Evolutionary conservation across 2,888 invertebrate species (phyloP).

Genomic region (Coremacera marginata): DNA sequence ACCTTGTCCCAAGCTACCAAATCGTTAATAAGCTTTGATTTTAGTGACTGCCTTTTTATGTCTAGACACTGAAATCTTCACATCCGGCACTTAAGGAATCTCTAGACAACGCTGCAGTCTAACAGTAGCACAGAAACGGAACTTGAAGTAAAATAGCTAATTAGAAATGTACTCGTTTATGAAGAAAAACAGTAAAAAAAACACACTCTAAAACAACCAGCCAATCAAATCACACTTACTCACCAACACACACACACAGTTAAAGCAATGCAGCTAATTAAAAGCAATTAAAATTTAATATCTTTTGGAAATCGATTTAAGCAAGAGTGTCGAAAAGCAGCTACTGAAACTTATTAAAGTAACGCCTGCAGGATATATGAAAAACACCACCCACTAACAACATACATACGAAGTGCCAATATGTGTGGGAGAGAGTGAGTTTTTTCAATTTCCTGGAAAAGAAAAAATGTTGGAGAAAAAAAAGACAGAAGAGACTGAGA

Average conservation of each 20-base stretch:
- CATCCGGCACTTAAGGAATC: too few species aligned
- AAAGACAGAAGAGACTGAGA: too few species aligned
- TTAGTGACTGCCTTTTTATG: too few species aligned
- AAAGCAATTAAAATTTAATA: slow-evolving; percentile 31
- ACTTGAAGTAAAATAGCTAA: too few species aligned
- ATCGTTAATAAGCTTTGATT: too few species aligned
- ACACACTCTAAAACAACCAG: background rate
- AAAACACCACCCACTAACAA: background rate
- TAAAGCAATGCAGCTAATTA: slow-evolving; percentile 24
- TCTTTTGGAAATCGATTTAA: background rate
- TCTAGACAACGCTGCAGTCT: too few species aligned
- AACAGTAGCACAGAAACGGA: too few species aligned
- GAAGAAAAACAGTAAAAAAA: too few species aligned
- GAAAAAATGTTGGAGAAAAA: too few species aligned
- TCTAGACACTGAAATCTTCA: too few species aligned
- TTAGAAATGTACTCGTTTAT: too few species aligned
- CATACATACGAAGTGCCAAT: background rate
- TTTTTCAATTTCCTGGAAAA: background rate
- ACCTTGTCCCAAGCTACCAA: too few species aligned
- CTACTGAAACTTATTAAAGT: background rate
- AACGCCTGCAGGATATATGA: slow-evolving; percentile 11
- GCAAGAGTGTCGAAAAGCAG: background rate
- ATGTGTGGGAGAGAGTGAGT: background rate
- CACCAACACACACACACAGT: background rate
- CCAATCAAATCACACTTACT: background rate